phyloP scores from a whole-genome alignment of 2,797 vertebrate genomes.

The Myripristis jacobus region DNA sequence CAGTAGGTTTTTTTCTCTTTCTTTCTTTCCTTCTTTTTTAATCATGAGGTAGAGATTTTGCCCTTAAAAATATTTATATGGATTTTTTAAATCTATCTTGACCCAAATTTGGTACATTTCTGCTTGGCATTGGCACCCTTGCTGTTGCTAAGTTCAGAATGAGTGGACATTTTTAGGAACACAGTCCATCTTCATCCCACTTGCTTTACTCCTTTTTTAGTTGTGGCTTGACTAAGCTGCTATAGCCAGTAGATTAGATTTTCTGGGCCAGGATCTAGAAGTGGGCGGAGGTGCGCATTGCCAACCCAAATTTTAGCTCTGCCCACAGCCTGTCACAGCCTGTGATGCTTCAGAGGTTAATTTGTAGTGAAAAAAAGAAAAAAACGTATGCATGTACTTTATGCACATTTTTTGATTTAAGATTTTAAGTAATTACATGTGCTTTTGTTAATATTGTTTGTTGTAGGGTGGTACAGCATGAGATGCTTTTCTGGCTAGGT shows the following conservation, averaged over 20 bases:
- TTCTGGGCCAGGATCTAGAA: background rate
- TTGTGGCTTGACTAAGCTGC: background rate
- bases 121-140: background rate
- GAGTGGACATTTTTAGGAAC: constrained; percentile 18
- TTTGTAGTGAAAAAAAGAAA: too few relatives aligned
- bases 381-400: too few relatives aligned
- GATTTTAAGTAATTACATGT: too few relatives aligned
- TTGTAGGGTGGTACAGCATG: too few relatives aligned
- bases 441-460: too few relatives aligned
- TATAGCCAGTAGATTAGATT: constrained; percentile 10
- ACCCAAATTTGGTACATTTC: background rate
- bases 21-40: constrained; percentile 7
- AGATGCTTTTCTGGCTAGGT: too few relatives aligned
- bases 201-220: background rate
- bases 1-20: background rate
- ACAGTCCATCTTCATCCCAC: constrained; percentile 5
- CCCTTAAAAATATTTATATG: background rate
- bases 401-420: too few relatives aligned
- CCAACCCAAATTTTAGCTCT: too few relatives aligned
- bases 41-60: background rate
- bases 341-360: too few relatives aligned
- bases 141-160: constrained; percentile 5
- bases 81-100: constrained; percentile 14
- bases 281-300: too few relatives aligned
- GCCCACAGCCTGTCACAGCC: too few relatives aligned